Evolutionary conservation across 2,888 invertebrate species (phyloP), one percentile per base, ranked within the genome.

Genomic region (Gortyna flavago): DNA sequence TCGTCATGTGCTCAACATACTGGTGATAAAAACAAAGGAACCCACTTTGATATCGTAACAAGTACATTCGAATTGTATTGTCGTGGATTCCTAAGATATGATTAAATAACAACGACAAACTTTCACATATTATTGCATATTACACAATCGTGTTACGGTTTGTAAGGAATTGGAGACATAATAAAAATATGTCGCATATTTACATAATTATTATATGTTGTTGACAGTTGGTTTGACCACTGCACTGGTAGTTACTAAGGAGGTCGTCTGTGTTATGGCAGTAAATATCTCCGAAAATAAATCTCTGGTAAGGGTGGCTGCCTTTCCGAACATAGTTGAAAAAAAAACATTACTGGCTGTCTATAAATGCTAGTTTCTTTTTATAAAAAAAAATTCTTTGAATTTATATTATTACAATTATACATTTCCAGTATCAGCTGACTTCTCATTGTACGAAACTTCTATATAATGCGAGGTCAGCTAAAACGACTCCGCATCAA

Each of bases 41-140:
- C 51, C 25, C 32, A 62, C 38, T 61, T 61, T 41, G 0, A 51
- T 38, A 7, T 67, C 48, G 72, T 48, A 48, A 38, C 16, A 29
- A 18, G 59, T 7, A 32, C 7, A 61, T 61, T 32, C 59, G 18
- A 61, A 32, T 4, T 35, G 35, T 35, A 4, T 5, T 35, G 35
- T 35, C 35, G 35, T 35, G 35, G 35, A 35, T 35, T 35, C 35
- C 35, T 5, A 6, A 77, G 21, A 66, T 66, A 29, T 35, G 13
- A 35, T 66, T 66, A 66, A 66, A 38, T 66, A 54, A 66, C 29
- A 41, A 66, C n/a, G 16, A 16, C n/a, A 11, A 38, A 79, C 79
- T 79, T 79, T 79, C 79, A 72, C 66, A 77, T 67, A 35, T 16
- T 66, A 71, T 66, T 59, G 18, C 9, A n/a, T 77, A 41, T 75